Percentiles rank a stretch among this genome's conserved stretches.
These are phyloP conservation scores for Verasper variegatus DNA, from an alignment of 2,113 vertebrate genomes.

Conservation along the genomic window DNA sequence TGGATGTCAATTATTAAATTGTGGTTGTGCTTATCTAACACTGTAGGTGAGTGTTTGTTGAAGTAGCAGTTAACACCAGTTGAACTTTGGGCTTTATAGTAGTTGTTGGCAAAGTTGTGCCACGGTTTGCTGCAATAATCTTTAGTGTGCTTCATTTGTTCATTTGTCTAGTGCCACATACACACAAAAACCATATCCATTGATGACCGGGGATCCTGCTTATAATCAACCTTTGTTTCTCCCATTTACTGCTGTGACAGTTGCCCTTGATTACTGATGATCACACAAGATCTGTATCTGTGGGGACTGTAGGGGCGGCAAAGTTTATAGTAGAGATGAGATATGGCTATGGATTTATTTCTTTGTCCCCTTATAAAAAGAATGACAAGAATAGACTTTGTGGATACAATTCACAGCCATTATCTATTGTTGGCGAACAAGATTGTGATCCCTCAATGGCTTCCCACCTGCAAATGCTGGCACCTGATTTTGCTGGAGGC, in stretches of 20 bases:
- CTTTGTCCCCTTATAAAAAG: not conserved
- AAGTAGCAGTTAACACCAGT: not conserved
- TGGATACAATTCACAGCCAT: not conserved
- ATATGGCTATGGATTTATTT: not conserved
- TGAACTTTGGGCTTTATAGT: slow-evolving; percentile 37
- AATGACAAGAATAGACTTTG: not conserved
- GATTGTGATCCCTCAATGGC: not conserved
- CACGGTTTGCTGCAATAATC: slow-evolving; percentile 8
- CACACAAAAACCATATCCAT: not conserved
- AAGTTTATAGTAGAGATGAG: not conserved
- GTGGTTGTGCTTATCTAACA: slow-evolving; percentile 7
- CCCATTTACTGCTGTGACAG: too few species aligned
- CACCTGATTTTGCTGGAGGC: not conserved
- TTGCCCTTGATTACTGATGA: too few species aligned
- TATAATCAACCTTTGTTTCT: slow-evolving; percentile 12
- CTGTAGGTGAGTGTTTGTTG: not conserved
- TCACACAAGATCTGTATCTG: not conserved
- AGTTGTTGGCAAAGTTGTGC: slow-evolving; percentile 5
- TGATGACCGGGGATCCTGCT: not conserved
- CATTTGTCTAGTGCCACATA: not conserved
- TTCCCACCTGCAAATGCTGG: not conserved
- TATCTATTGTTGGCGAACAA: not conserved
- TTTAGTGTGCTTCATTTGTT: slow-evolving; percentile 8
- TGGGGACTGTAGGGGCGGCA: not conserved
- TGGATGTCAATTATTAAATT: not conserved